Conservation (phyloP, 2,113 vertebrate species). For the human region DNA sequence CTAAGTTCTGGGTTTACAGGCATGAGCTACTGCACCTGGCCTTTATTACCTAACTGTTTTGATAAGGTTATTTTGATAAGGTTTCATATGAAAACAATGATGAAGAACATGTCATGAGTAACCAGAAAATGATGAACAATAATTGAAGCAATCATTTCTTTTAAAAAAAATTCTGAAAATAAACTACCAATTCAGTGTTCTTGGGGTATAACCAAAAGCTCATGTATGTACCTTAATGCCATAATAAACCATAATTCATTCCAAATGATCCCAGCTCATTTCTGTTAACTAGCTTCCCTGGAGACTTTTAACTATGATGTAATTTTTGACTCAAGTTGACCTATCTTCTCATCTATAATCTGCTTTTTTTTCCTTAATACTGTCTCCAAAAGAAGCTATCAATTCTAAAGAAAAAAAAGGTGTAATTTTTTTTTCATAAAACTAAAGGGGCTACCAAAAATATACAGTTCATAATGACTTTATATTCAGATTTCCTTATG, state of each 20-base stretch:
- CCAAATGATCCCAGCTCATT: constrained; percentile 63
- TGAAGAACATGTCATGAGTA: neutral
- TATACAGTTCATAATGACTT: neutral
- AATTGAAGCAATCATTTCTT: neutral
- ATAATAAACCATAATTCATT: constrained; percentile 66
- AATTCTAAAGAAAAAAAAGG: neutral
- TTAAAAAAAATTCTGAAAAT: neutral
- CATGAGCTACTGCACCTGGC: too few relatives aligned
- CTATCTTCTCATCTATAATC: neutral
- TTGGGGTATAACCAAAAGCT: constrained; percentile 35
- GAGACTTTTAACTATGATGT: constrained; percentile 39
- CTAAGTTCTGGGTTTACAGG: too few relatives aligned
- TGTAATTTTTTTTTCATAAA: neutral
- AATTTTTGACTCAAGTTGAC: constrained; percentile 62
- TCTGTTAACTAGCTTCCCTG: constrained; percentile 53
- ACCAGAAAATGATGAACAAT: constrained; percentile 29
- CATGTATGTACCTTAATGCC: constrained; percentile 36
- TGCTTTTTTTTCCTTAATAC: neutral
- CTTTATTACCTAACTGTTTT: neutral
- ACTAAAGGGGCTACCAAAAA: neutral
- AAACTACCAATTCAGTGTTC: constrained; percentile 3
- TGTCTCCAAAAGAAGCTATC: neutral
- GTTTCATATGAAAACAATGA: neutral
- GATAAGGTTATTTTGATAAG: neutral
- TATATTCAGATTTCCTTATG: neutral